These are phyloP conservation scores for Anguilla marmorata DNA, from an alignment of 2,797 vertebrate genomes.

Conservation along the genomic window DNA sequence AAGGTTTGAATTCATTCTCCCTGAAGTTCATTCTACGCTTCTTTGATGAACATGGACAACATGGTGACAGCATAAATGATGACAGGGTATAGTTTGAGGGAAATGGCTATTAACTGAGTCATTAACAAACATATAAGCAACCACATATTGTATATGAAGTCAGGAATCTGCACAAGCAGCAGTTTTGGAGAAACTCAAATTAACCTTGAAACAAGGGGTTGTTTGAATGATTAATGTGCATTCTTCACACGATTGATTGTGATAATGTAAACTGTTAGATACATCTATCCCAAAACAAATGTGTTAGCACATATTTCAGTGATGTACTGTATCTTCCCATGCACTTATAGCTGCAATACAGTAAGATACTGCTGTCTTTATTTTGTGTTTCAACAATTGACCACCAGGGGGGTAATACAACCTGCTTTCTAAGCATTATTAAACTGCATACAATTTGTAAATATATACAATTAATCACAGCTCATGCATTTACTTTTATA, in stretches of 20 bases:
- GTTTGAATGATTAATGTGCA: neutral
- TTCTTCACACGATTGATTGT: conserved; percentile 11
- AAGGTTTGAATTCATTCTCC: neutral
- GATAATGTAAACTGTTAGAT: neutral
- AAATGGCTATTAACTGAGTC: neutral
- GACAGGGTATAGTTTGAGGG: neutral
- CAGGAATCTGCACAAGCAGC: neutral
- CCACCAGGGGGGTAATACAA: neutral
- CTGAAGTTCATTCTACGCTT: neutral
- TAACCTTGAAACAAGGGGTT: neutral
- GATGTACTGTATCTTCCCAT: neutral
- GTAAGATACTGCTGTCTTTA: neutral
- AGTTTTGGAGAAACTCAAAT: neutral
- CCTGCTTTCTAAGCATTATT: neutral
- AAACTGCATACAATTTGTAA: neutral
- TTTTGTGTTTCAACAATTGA: neutral
- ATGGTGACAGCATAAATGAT: neutral
- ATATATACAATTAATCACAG: neutral
- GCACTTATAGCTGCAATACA: neutral
- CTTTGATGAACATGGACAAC: neutral
- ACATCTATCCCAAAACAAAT: neutral
- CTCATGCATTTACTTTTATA: neutral
- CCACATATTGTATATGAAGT: neutral
- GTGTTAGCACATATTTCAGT: neutral
- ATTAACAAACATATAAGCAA: conserved; percentile 3